Evolutionary conservation across 2,113 vertebrate species (phyloP).

Genomic region (Rostratula benghalensis): DNA sequence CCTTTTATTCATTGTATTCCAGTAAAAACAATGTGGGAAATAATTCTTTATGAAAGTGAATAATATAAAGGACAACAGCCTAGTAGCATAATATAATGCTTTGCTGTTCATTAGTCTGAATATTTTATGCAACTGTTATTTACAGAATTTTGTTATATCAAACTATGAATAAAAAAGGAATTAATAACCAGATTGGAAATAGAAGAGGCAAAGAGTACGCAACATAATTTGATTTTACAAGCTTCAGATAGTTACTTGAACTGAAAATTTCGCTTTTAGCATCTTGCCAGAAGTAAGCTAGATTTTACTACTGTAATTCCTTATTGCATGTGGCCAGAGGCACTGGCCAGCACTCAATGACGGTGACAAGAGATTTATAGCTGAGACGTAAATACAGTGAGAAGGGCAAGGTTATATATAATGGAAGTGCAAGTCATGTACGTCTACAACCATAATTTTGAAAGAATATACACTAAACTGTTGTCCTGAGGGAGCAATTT

Average conservation of each 20-base stretch:
- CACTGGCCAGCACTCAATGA: neutral
- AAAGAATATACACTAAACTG: constrained; percentile 1
- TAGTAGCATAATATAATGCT: neutral
- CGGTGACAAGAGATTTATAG: neutral
- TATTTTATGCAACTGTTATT: neutral
- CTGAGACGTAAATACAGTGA: neutral
- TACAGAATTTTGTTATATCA: neutral
- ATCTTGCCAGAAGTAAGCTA: neutral
- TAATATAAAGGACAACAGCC: neutral
- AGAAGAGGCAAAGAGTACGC: neutral
- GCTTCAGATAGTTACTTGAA: neutral
- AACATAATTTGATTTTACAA: neutral
- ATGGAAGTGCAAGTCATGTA: neutral
- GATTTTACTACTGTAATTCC: neutral
- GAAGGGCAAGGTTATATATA: neutral
- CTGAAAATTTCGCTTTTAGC: neutral
- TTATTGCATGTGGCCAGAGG: neutral
- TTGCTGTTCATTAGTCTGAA: neutral
- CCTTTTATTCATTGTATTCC: neutral
- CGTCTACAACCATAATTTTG: neutral
- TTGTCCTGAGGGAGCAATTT: neutral
- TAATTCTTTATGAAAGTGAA: neutral
- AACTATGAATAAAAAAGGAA: neutral
- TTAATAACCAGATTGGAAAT: neutral
- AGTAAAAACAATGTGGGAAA: neutral